These are phyloP conservation scores for Gastrophysa polygoni DNA, from an alignment of 2,888 invertebrate species.

Conservation along the genomic window DNA sequence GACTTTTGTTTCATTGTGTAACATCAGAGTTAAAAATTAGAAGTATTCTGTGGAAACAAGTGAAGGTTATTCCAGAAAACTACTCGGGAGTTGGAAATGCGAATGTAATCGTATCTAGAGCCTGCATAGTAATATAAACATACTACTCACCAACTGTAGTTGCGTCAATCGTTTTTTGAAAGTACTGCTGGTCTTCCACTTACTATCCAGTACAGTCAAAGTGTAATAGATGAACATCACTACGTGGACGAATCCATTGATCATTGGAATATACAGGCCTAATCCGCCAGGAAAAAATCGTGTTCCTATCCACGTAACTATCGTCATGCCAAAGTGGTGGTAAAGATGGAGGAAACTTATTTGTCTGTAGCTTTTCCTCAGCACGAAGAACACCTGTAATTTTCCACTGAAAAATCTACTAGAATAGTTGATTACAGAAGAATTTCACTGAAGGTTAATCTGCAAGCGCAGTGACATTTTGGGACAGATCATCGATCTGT, in stretches of 20 bases:
- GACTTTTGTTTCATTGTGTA: too few relatives aligned
- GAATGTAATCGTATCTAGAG: too few relatives aligned
- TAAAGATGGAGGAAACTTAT: conserved; percentile 85
- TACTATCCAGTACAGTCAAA: conserved; percentile 72
- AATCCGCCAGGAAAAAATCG: conserved; percentile 75
- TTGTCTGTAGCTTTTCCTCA: conserved; percentile 82
- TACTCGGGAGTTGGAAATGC: too few relatives aligned
- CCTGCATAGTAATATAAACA: background rate
- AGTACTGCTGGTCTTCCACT: conserved; percentile 70
- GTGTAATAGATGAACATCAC: conserved; percentile 87
- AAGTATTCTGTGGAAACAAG: too few relatives aligned
- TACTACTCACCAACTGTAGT: conserved; percentile 70
- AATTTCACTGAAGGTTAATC: too few relatives aligned
- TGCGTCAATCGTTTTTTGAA: conserved; percentile 88
- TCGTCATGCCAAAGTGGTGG: conserved; percentile 83
- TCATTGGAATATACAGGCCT: conserved; percentile 64
- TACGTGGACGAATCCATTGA: conserved; percentile 78
- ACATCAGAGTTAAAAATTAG: too few relatives aligned
- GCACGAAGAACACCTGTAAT: conserved; percentile 76
- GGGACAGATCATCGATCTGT: too few relatives aligned
- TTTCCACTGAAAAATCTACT: too few relatives aligned
- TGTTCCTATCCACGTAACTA: conserved; percentile 66
- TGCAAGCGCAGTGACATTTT: too few relatives aligned
- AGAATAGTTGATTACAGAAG: too few relatives aligned
- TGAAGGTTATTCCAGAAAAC: too few relatives aligned